Conservation (phyloP, 64 coral and sea anemone genomes). For the Anthopleura sola region DNA sequence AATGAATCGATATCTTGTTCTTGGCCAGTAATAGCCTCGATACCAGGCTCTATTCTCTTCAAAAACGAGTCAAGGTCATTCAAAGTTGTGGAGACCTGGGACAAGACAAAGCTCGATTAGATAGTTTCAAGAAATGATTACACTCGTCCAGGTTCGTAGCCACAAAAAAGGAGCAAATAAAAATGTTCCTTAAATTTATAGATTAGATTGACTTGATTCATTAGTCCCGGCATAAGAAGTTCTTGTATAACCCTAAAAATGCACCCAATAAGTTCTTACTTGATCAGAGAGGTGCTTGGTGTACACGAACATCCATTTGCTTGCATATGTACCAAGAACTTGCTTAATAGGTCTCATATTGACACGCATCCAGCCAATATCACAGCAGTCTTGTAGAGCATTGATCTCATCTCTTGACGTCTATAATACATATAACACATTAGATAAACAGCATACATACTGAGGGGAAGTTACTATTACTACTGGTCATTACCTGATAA, state of each 20-base stretch:
- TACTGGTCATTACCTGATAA: constrained; percentile 55
- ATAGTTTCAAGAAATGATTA: too few relatives aligned
- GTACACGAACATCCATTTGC: constrained; percentile 99
- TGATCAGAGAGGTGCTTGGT: constrained; percentile 97
- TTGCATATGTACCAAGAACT: constrained; percentile 86
- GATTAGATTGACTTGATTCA: too few relatives aligned
- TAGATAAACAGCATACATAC: too few relatives aligned
- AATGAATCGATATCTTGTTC: constrained; percentile 93
- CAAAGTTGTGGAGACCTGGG: constrained; percentile 84
- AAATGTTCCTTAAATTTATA: too few relatives aligned
- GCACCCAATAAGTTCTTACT: constrained; percentile 3
- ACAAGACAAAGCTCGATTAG: background rate
- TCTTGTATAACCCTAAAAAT: too few relatives aligned
- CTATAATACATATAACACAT: constrained; percentile 28
- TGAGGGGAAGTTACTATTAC: background rate
- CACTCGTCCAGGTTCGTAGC: too few relatives aligned
- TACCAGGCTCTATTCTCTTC: constrained; percentile 97
- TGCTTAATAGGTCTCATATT: constrained; percentile 98
- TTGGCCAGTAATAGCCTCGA: constrained; percentile 96
- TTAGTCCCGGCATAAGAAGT: too few relatives aligned
- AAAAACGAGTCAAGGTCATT: constrained; percentile 98
- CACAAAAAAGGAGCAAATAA: too few relatives aligned
- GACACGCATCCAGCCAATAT: constrained; percentile 92
- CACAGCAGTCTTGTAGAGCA: constrained; percentile 86
- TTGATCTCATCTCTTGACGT: constrained; percentile 90